phyloP scores from a whole-genome alignment of 2,888 invertebrate species.

The Choreutis nemorana region DNA sequence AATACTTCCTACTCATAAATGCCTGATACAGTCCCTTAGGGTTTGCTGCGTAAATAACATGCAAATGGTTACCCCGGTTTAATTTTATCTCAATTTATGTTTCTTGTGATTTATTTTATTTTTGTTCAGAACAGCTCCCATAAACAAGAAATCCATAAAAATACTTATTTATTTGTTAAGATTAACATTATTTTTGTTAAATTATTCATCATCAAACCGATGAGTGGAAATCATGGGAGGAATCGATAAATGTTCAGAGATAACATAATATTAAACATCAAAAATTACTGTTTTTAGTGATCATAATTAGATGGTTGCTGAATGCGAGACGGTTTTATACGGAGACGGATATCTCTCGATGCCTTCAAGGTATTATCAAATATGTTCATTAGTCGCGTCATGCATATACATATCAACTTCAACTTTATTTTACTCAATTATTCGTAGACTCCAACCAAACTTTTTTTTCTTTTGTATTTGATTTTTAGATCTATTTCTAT shows the following conservation, averaged over 20 bases:
- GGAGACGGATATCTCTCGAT: constrained; percentile 24
- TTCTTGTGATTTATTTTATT: too few relatives aligned
- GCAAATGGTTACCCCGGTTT: too few relatives aligned
- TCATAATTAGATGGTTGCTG: constrained; percentile 21
- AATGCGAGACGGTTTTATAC: constrained; percentile 12
- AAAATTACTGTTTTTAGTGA: constrained; percentile 23
- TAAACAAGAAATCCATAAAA: too few relatives aligned
- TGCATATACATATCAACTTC: too few relatives aligned
- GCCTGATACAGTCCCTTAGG: constrained; percentile 62
- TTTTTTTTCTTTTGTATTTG: background rate
- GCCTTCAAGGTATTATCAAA: constrained; percentile 13
- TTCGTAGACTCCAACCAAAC: background rate
- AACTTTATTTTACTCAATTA: background rate
- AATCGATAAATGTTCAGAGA: constrained; percentile 17
- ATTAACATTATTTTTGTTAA: too few relatives aligned
- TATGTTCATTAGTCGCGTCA: too few relatives aligned
- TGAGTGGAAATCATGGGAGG: too few relatives aligned
- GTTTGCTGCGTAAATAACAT: constrained; percentile 61
- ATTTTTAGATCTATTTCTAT: background rate
- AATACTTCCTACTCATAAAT: constrained; percentile 65
- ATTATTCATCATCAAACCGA: too few relatives aligned
- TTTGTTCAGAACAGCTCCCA: too few relatives aligned
- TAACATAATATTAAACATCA: constrained; percentile 19
- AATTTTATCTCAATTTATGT: too few relatives aligned
- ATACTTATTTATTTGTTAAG: too few relatives aligned